These are phyloP conservation scores for Fregetta grallaria DNA, from an alignment of 2,113 vertebrate genomes.

Conservation along the genomic window DNA sequence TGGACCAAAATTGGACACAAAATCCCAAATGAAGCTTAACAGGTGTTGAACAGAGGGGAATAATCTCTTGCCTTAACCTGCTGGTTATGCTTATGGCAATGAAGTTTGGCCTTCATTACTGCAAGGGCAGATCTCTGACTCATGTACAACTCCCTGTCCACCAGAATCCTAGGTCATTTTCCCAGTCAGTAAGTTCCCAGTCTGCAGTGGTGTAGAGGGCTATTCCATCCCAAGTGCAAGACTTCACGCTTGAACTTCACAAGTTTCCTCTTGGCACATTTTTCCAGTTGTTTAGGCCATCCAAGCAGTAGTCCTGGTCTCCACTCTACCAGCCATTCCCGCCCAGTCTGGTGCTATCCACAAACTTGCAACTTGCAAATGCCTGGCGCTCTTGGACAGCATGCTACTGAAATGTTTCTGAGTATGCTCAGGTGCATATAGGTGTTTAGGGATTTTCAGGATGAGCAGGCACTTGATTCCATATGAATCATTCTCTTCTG, in stretches of 20 bases:
- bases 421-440: fast-evolving
- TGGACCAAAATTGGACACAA: not conserved
- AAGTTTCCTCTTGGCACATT: not conserved
- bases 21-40: not conserved
- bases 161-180: not conserved
- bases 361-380: not conserved
- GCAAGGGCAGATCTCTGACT: not conserved
- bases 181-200: not conserved
- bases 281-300: not conserved
- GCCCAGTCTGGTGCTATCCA: not conserved
- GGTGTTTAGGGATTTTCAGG: not conserved
- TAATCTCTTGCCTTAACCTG: not conserved
- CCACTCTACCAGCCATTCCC: not conserved
- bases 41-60: not conserved
- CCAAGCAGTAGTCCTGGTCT: not conserved
- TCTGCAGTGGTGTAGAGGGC: not conserved
- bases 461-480: not conserved
- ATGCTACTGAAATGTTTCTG: not conserved
- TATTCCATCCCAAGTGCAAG: not conserved
- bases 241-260: not conserved
- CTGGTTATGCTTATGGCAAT: not conserved
- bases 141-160: not conserved
- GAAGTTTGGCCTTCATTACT: not conserved
- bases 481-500: not conserved
- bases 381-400: too few species aligned